phyloP scores from a whole-genome alignment of 2,113 vertebrate species.

The Ciconia stormi region DNA sequence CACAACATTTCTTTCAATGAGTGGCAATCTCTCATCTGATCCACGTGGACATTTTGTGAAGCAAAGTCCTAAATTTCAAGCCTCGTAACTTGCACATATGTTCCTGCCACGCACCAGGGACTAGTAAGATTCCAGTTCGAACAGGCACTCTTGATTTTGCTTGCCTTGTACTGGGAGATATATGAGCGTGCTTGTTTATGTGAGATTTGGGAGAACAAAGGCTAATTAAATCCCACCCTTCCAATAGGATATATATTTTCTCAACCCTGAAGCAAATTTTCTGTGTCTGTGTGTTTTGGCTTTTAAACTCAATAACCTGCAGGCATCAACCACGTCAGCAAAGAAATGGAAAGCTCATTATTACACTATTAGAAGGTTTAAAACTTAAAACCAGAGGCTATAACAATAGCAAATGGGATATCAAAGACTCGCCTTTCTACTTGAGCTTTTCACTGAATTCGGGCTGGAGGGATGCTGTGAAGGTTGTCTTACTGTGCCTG shows the following conservation, averaged over 20 bases:
- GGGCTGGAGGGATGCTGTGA: conserved; percentile 29
- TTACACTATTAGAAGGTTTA: conserved; percentile 16
- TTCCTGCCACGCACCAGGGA: neutral
- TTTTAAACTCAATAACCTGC: conserved; percentile 37
- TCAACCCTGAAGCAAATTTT: conserved; percentile 48
- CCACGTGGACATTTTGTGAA: neutral
- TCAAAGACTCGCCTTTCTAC: conserved; percentile 19
- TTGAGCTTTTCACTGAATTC: neutral
- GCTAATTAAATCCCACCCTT: conserved; percentile 50
- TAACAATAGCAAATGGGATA: conserved; percentile 32
- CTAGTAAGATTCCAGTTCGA: neutral
- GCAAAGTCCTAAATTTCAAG: neutral
- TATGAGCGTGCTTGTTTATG: neutral
- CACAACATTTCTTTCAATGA: neutral
- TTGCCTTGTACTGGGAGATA: neutral
- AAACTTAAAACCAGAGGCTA: conserved; percentile 38
- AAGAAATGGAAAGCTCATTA: conserved; percentile 54
- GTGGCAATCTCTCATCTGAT: neutral
- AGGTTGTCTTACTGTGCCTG: conserved; percentile 13
- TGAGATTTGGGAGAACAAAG: conserved; percentile 41
- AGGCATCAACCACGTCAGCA: neutral
- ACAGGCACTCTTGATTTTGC: neutral
- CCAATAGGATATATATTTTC: conserved; percentile 32
- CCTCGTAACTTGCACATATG: neutral
- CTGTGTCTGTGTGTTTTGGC: conserved; percentile 49